A percentile compares a stretch with the other conserved stretches of the same genome.
Conservation (phyloP, 1,140 invertebrate species). For the Ditylenchus dipsaci region DNA sequence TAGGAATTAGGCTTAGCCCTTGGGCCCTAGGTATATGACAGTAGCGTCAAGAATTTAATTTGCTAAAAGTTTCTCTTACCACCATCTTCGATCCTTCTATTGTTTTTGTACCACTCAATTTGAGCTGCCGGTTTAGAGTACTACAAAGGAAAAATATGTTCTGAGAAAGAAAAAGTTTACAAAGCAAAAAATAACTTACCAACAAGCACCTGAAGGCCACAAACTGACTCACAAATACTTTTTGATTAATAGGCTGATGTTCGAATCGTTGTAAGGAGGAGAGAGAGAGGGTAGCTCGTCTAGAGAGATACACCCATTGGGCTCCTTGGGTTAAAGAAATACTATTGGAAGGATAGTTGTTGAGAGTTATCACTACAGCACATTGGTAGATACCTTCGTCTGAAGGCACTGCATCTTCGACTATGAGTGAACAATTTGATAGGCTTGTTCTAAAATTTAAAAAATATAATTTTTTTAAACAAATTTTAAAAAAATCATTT, state of each 20-base stretch:
- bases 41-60: too few species aligned
- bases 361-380: slow-evolving; percentile 4
- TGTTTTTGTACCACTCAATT: slow-evolving; percentile 41
- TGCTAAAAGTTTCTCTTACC: too few species aligned
- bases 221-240: slow-evolving; percentile 24
- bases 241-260: slow-evolving; percentile 33
- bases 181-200: slow-evolving; percentile 29
- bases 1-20: too few species aligned
- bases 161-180: neutral
- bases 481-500: neutral
- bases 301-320: slow-evolving; percentile 34
- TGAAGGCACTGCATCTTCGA: slow-evolving; percentile 21
- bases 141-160: slow-evolving; percentile 23
- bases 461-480: neutral
- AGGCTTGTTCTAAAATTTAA: slow-evolving; percentile 21
- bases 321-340: neutral
- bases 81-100: slow-evolving; percentile 18
- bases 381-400: slow-evolving; percentile 45
- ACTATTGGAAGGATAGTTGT: neutral
- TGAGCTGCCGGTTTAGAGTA: slow-evolving; percentile 26
- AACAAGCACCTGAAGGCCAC: slow-evolving; percentile 32
- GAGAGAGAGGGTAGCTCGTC: slow-evolving; percentile 14
- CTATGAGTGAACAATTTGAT: slow-evolving; percentile 20
- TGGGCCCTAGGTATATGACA: too few species aligned
- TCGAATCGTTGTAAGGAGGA: slow-evolving; percentile 27